Percentiles rank a stretch among this genome's conserved stretches.
These are phyloP conservation scores for Myiopsitta monachus DNA, from an alignment of 2,113 vertebrate species.

Conservation along the genomic window DNA sequence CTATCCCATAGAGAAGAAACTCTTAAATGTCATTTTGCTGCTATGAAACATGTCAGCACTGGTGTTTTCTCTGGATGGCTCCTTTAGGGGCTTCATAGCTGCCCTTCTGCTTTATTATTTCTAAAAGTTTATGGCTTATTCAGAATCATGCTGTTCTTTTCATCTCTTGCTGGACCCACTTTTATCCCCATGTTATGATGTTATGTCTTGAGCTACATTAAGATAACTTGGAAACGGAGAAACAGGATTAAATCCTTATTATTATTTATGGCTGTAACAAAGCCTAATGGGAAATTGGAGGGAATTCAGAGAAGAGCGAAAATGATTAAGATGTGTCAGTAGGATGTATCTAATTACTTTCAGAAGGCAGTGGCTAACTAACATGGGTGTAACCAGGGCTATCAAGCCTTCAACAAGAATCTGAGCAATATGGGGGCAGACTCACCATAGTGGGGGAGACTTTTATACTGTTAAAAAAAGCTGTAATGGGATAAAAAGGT, in stretches of 20 bases:
- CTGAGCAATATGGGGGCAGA: background rate
- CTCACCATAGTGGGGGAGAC: background rate
- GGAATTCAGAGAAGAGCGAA: background rate
- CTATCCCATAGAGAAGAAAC: background rate
- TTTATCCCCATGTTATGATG: background rate
- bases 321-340: background rate
- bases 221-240: background rate
- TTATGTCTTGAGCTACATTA: background rate
- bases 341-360: background rate
- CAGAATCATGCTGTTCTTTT: background rate
- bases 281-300: constrained; percentile 14
- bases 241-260: constrained; percentile 26
- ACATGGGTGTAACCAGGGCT: background rate
- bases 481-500: background rate
- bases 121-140: background rate
- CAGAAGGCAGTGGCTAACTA: background rate
- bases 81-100: background rate
- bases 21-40: background rate
- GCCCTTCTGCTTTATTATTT: background rate
- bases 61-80: background rate
- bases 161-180: background rate
- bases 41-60: background rate
- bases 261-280: background rate
- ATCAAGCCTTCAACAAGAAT: background rate
- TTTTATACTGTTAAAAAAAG: background rate